Evolutionary conservation across 2,113 vertebrate genomes (phyloP).

Genomic region (Centropus bengalensis): DNA sequence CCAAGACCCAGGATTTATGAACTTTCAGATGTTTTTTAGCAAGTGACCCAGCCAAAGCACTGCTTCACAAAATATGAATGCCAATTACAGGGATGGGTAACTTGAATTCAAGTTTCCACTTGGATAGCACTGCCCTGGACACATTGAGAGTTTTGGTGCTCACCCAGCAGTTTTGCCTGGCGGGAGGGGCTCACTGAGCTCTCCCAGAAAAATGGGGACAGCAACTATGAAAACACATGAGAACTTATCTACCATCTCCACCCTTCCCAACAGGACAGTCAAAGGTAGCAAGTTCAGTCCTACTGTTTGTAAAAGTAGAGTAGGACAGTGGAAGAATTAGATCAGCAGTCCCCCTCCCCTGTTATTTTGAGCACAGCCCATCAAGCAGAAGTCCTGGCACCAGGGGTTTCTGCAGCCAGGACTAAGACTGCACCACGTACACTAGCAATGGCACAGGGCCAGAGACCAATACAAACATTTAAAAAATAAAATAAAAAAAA

Average conservation of each 20-base stretch:
- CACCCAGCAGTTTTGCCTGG: background rate
- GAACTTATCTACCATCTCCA: background rate
- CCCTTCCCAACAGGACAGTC: background rate
- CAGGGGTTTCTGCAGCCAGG: rapidly evolving
- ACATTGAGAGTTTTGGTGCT: background rate
- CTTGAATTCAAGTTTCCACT: slow-evolving; percentile 18
- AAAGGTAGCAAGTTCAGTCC: background rate
- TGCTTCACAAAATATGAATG: background rate
- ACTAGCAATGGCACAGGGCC: background rate
- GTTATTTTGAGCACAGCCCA: background rate
- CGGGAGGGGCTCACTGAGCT: background rate
- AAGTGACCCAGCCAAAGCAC: background rate
- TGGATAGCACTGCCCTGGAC: background rate
- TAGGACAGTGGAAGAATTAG: background rate
- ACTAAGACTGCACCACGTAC: background rate
- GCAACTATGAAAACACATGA: background rate
- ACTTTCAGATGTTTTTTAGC: background rate
- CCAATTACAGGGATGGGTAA: background rate
- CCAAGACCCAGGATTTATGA: background rate
- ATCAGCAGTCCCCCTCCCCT: background rate
- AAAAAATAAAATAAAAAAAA: background rate
- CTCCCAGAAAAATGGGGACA: background rate
- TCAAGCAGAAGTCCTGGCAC: background rate
- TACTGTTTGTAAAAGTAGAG: background rate
- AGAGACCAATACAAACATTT: background rate